Evolutionary conservation across 2,888 invertebrate genomes (phyloP).

Genomic region (Ennomos erosarius): DNA sequence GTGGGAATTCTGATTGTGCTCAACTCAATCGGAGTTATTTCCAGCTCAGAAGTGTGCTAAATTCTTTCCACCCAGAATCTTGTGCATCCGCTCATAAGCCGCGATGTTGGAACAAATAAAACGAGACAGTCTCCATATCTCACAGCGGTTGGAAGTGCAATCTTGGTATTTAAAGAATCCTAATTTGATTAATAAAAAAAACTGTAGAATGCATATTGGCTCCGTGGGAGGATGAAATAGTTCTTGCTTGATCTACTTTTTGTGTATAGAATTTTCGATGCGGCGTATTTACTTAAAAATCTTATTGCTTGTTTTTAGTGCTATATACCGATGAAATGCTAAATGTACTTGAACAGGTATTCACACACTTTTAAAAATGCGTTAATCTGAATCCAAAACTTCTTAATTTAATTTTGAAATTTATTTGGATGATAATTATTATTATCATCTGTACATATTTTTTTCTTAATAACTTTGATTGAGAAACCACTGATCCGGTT

Average conservation of each 20-base stretch:
- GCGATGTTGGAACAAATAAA: constrained; percentile 45
- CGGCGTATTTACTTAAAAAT: constrained; percentile 25
- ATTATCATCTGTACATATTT: too few species aligned
- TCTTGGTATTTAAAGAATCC: constrained; percentile 65
- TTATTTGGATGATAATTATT: too few species aligned
- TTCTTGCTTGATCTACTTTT: constrained; percentile 50
- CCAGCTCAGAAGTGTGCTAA: constrained; percentile 19
- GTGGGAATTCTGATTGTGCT: constrained; percentile 27
- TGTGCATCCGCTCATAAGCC: constrained; percentile 15
- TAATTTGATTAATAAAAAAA: constrained; percentile 65
- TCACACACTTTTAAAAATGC: background rate
- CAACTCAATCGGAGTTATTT: constrained; percentile 22
- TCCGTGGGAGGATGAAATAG: constrained; percentile 56
- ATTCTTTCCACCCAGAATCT: constrained; percentile 22
- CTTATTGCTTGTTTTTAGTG: constrained; percentile 28
- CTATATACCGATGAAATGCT: constrained; percentile 20
- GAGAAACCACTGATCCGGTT: too few species aligned
- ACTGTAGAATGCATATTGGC: constrained; percentile 46
- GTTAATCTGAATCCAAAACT: too few species aligned
- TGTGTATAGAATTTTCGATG: constrained; percentile 39
- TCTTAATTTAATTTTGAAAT: too few species aligned
- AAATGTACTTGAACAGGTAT: constrained; percentile 25
- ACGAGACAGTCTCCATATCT: constrained; percentile 54
- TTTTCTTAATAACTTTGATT: too few species aligned
- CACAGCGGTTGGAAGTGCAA: constrained; percentile 53